phyloP scores from a whole-genome alignment of 2,888 invertebrate genomes.

The Watsonalla binaria region DNA sequence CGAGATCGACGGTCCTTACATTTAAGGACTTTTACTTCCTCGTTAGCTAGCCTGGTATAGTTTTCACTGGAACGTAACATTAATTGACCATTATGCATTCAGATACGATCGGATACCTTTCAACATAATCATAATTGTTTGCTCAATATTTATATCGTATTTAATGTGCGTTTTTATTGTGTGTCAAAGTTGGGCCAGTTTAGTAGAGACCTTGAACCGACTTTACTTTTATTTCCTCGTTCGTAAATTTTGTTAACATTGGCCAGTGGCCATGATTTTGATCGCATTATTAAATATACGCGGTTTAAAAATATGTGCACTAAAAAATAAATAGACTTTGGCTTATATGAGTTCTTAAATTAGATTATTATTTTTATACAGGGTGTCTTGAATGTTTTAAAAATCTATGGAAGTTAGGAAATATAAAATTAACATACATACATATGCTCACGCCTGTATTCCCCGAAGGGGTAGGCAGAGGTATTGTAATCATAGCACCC shows the following conservation, averaged over 20 bases:
- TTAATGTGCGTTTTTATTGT: constrained; percentile 9
- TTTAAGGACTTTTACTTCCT: constrained; percentile 65
- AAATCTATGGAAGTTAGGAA: too few relatives aligned
- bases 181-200: constrained; percentile 24
- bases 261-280: constrained; percentile 5
- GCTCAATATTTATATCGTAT: constrained; percentile 16
- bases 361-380: too few relatives aligned
- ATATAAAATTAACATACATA: too few relatives aligned
- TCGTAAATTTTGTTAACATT: constrained; percentile 35
- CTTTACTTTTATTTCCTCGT: constrained; percentile 66
- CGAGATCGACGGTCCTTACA: constrained; percentile 47
- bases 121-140: constrained; percentile 21
- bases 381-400: too few relatives aligned
- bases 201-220: constrained; percentile 50
- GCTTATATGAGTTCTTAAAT: too few relatives aligned
- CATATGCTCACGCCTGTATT: too few relatives aligned
- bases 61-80: constrained; percentile 30
- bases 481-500: too few relatives aligned
- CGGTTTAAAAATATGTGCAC: neutral
- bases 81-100: constrained; percentile 49
- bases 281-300: constrained; percentile 8
- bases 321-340: neutral
- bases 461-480: too few relatives aligned
- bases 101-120: constrained; percentile 31
- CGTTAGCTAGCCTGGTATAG: constrained; percentile 30